These are phyloP conservation scores for Lepus americanus DNA, from an alignment of 2,113 vertebrate genomes.

Conservation along the genomic window DNA sequence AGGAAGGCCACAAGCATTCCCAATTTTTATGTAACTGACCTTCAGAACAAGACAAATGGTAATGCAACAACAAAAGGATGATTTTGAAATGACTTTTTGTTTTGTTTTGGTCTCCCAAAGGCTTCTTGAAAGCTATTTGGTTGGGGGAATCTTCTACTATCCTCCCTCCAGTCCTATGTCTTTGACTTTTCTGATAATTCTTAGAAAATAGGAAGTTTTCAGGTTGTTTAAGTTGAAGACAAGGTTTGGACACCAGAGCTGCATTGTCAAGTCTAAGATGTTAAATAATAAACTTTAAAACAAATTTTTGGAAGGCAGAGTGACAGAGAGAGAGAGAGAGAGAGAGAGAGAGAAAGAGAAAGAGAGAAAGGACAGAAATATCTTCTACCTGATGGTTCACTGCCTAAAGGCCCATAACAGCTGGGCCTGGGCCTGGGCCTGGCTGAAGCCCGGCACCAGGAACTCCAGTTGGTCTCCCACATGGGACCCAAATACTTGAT, in stretches of 20 bases:
- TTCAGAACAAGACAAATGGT: conserved; percentile 8
- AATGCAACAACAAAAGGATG: not conserved
- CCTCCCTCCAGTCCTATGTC: not conserved
- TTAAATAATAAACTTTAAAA: not conserved
- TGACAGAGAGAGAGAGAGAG: too few relatives aligned
- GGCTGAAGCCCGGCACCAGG: too few relatives aligned
- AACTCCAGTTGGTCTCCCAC: too few relatives aligned
- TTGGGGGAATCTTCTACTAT: not conserved
- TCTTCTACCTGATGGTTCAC: too few relatives aligned
- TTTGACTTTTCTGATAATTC: not conserved
- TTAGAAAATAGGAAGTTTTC: not conserved
- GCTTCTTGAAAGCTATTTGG: not conserved
- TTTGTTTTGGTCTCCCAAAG: not conserved
- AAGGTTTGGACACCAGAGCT: not conserved
- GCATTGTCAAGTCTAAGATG: not conserved
- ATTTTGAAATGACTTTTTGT: not conserved
- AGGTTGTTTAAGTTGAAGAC: not conserved
- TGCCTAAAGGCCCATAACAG: too few relatives aligned
- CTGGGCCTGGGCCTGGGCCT: too few relatives aligned
- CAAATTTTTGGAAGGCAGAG: too few relatives aligned
- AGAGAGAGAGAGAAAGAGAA: too few relatives aligned
- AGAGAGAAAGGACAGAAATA: too few relatives aligned
- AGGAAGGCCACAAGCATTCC: not conserved
- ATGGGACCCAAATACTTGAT: too few relatives aligned
- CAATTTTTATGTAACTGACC: not conserved